Conservation (phyloP, 2,888 invertebrate genomes). For the Pammene aurita region DNA sequence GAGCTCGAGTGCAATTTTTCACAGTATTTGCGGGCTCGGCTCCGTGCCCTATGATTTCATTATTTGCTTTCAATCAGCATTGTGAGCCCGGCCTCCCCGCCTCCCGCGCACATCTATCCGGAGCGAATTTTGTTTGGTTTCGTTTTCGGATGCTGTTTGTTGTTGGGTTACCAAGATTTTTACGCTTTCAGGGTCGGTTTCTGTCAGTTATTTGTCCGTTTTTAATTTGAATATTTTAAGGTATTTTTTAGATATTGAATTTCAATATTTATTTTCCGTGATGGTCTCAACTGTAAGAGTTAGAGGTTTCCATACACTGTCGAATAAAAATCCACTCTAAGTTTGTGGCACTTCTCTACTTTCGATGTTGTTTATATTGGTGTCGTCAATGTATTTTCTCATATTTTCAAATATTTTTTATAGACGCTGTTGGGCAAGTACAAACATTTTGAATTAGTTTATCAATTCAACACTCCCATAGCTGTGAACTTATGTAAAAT, state of each 20-base stretch:
- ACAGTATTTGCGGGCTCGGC: constrained; percentile 73
- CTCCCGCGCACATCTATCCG: constrained; percentile 59
- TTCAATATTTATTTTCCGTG: not conserved
- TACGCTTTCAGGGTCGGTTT: constrained; percentile 52
- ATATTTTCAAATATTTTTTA: no score
- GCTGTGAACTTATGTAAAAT: no score
- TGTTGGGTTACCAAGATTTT: constrained; percentile 73
- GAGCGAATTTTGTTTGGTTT: constrained; percentile 79
- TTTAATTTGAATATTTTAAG: constrained; percentile 28
- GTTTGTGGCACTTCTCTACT: no score
- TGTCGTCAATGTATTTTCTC: no score
- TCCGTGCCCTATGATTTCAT: constrained; percentile 80
- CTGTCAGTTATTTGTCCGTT: constrained; percentile 36
- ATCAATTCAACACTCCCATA: no score
- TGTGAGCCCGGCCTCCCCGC: constrained; percentile 66
- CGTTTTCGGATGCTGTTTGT: constrained; percentile 79
- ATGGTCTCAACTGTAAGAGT: not conserved
- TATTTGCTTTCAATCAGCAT: constrained; percentile 83
- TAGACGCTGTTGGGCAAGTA: no score
- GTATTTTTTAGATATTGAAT: not conserved
- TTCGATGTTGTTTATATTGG: no score
- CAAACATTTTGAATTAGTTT: no score
- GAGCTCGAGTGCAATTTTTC: constrained; percentile 72
- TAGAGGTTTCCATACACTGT: not conserved
- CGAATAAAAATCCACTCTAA: not conserved